phyloP scores from a whole-genome alignment of 1,140 invertebrate genomes.

The Plodia interpunctella region DNA sequence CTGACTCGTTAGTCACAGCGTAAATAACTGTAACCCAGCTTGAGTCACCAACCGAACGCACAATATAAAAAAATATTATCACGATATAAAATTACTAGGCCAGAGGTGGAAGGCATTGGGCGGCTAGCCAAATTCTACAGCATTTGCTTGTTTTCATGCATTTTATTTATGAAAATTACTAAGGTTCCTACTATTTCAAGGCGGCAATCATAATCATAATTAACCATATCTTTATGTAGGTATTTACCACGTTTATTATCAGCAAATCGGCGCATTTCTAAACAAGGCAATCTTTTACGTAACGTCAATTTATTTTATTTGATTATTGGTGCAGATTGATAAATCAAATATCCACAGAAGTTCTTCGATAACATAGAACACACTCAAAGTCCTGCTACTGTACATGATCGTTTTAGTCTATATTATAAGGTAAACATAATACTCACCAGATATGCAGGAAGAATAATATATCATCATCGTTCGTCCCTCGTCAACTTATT shows the following conservation, averaged over 20 bases:
- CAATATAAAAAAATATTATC: not conserved
- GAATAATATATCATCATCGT: no score
- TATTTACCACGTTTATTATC: not conserved
- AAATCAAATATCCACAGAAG: no score
- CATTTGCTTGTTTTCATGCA: not conserved
- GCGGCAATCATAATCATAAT: not conserved
- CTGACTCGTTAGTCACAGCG: slow-evolving; percentile 1
- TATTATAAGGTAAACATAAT: no score
- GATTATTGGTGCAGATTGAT: no score
- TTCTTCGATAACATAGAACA: no score
- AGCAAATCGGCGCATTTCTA: no score
- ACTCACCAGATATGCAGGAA: no score
- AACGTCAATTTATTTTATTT: no score
- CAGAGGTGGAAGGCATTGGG: not conserved
- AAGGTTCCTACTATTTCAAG: not conserved
- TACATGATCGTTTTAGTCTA: no score
- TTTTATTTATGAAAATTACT: not conserved
- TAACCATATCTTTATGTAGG: not conserved
- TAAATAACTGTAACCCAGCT: not conserved
- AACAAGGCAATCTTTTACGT: no score
- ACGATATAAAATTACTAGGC: not conserved
- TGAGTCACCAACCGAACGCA: not conserved
- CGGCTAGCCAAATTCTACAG: not conserved
- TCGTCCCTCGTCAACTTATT: no score
- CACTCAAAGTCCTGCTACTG: no score